phyloP scores from a whole-genome alignment of 53 echinoderm and acorn worm genomes.

The Temnopleurus reevesii region DNA sequence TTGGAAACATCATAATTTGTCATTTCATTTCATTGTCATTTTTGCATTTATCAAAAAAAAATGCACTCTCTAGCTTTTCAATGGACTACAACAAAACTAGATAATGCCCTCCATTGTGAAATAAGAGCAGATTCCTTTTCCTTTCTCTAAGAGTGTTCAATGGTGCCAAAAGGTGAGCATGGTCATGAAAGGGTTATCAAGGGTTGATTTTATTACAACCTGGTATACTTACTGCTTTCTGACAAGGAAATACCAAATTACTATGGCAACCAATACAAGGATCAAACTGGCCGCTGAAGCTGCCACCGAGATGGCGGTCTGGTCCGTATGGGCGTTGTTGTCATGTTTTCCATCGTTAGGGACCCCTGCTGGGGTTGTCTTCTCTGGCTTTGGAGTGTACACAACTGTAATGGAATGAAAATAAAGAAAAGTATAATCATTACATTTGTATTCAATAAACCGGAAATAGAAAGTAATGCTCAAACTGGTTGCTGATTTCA shows the following conservation, averaged over 20 bases:
- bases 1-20: too few species aligned
- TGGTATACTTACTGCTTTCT: slow-evolving; percentile 84
- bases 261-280: slow-evolving; percentile 80
- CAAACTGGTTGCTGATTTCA: slow-evolving; percentile 82
- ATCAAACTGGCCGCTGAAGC: slow-evolving; percentile 84
- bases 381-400: neutral
- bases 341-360: neutral
- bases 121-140: too few species aligned
- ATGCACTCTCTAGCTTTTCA: too few species aligned
- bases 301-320: slow-evolving; percentile 78
- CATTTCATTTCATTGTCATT: too few species aligned
- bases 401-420: neutral
- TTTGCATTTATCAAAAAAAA: too few species aligned
- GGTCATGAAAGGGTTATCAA: too few species aligned
- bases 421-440: too few species aligned
- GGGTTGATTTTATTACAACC: too few species aligned
- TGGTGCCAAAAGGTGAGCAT: neutral
- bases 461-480: too few species aligned
- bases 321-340: slow-evolving; percentile 14
- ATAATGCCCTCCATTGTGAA: too few species aligned
- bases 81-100: too few species aligned
- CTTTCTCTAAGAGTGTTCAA: neutral
- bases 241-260: slow-evolving; percentile 91
- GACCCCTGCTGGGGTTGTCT: neutral
- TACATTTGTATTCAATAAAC: too few species aligned